Evolutionary conservation across 2,888 invertebrate genomes (phyloP).

Genomic region (Automeris io): DNA sequence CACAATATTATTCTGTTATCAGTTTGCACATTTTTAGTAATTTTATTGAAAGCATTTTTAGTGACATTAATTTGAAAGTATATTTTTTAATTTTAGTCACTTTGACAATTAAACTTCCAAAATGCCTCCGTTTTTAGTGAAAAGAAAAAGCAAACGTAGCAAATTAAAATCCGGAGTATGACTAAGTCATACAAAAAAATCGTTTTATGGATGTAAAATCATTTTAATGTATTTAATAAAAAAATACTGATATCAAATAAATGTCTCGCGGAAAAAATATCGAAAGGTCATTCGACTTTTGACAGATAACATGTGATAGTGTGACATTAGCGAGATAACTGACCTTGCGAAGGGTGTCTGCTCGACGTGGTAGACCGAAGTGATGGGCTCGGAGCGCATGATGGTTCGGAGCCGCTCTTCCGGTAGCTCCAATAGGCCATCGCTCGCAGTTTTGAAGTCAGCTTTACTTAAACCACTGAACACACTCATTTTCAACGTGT

Average conservation of each 20-base stretch:
- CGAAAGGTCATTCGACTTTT: conserved; percentile 18
- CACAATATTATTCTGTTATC: conserved; percentile 15
- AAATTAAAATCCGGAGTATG: too few relatives aligned
- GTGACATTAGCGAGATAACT: conserved; percentile 27
- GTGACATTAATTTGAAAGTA: too few relatives aligned
- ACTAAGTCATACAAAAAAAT: too few relatives aligned
- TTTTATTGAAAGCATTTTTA: too few relatives aligned
- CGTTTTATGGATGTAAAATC: too few relatives aligned
- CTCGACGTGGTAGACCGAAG: conserved; percentile 87
- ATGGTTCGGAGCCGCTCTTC: conserved; percentile 81
- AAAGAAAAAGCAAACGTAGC: too few relatives aligned
- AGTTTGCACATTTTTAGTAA: conserved; percentile 18
- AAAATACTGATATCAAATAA: too few relatives aligned
- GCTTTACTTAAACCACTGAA: conserved; percentile 72
- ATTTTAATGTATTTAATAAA: too few relatives aligned
- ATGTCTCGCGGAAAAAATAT: not conserved
- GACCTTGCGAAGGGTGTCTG: conserved; percentile 92
- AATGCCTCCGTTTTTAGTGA: too few relatives aligned
- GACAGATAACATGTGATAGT: conserved; percentile 15
- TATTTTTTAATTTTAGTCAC: too few relatives aligned
- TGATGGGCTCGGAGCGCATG: conserved; percentile 84
- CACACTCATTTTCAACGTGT: conserved; percentile 75
- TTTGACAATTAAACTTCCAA: too few relatives aligned
- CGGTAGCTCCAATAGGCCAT: conserved; percentile 84
- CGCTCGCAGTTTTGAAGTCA: conserved; percentile 78